Evolutionary conservation across 2,113 vertebrate genomes (phyloP).

Genomic region (Prietella phreatophila): DNA sequence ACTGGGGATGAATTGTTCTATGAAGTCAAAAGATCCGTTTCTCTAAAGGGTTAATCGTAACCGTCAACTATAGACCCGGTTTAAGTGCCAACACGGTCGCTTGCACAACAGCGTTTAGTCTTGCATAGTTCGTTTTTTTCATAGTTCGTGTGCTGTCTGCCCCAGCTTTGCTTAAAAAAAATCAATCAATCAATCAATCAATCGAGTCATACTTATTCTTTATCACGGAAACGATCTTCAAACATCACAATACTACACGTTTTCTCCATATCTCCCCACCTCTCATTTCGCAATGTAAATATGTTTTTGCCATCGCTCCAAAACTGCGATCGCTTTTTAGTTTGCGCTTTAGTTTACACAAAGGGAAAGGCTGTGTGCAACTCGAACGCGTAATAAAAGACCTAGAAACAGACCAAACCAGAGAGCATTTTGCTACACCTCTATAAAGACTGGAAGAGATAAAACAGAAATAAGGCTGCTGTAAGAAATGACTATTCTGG

Average conservation of each 20-base stretch:
- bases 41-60: background rate
- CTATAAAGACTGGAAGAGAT: background rate
- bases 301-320: background rate
- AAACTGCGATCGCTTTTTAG: background rate
- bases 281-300: background rate
- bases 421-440: slow-evolving; percentile 9
- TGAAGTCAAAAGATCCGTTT: background rate
- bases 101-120: background rate
- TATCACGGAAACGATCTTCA: background rate
- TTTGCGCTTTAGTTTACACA: background rate
- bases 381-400: slow-evolving; percentile 15
- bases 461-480: background rate
- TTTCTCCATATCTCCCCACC: background rate
- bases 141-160: background rate
- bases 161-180: background rate
- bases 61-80: background rate
- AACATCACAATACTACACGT: background rate
- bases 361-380: background rate
- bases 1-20: background rate
- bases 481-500: background rate
- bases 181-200: no score
- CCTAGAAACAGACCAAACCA: slow-evolving; percentile 44
- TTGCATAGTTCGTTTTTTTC: background rate
- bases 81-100: background rate
- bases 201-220: background rate